Evolutionary conservation across 1,140 invertebrate genomes (phyloP), one percentile per base, ranked within the genome.

Genomic region (Micrasema minimum): DNA sequence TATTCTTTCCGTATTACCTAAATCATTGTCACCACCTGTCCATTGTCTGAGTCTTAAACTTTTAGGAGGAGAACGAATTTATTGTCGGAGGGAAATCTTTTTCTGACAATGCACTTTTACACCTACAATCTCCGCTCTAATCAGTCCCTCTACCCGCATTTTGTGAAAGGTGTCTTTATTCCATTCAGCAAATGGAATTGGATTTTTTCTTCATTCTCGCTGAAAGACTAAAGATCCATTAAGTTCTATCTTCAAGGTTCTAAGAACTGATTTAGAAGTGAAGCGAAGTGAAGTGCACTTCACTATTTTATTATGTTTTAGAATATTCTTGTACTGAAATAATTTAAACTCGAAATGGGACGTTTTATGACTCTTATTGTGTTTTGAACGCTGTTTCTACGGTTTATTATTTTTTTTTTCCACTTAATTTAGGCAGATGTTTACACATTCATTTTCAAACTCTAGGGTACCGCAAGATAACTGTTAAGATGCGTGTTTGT

Each of bases 61-160:
- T 55, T 38, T 38, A 43, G 35, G n/a, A 23, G 26, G 53, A 31
- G 26, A 59, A 41, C 55, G 35, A 59, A 59, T 22, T 41, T 20
- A 38, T 59, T 59, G 35, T 59, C 55, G 12, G 35, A 12, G 10
- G 35, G 38, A 22, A 59, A 16, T 59, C 16, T 59, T 38, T 7
- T 59, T 16, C n/a, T 38, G 37, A 59, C 55, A 59, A 59, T 59
- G 55, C 55, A 38, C 31, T 38, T 57, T 59, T 41, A 41, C 55
- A 59, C 55, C 35, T 20, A 59, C 55, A 59, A 59, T 59, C 55
- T 59, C 55, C 31, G 22, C 51, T 59, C 37, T 59, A 59, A 59
- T 59, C 55, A 41, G 37, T 23, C 35, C n/a, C 18, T 59, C 35
- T 18, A 59, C 55, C 55, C 55, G 55, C 55, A 59, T 59, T 23